Evolutionary conservation across 2,888 invertebrate genomes (phyloP), one percentile per base, ranked within the genome.

Genomic region (Phengaris alcon): DNA sequence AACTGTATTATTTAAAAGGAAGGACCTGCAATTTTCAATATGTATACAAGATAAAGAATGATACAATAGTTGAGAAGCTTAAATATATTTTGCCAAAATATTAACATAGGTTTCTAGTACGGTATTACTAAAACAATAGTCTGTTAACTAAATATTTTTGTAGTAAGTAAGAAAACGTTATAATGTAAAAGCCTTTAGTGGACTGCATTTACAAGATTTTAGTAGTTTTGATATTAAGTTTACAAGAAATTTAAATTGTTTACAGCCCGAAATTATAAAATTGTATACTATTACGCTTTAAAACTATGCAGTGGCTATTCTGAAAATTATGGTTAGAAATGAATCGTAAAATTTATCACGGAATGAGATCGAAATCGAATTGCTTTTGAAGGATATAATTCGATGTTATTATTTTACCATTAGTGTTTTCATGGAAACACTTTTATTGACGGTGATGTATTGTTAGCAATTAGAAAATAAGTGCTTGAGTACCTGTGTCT

Each of bases 401-500:
- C 13, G 72, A 54, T 10, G 72, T 44, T 72, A 72, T 72, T 72
- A 72, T 72, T 72, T 72, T 35, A 54, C 52, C 72, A 72, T 72
- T 72, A 54, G 72, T 72, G 72, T 35, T 54, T 72, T 72, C 72
- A 52, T 72, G n/a, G 72, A 72, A 72, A 72, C 72, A 54, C 54
- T 54, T 72, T 15, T 70, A 70, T 51, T 44, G 44, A 35, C 35
- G 64, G 64, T 64, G 64, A 12, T 64, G 59, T 59, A 59, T 22
- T 22, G 22, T 22, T 3, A 57, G 7, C 15, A 64, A 64, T 64
- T 35, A 64, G 35, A 64, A 35, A 64, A 12, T 64, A 48, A 68
- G 5, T 46, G 51, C 51, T 15, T 59, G 6, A 7, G 48, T 48
- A 22, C 22, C 22, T 22, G 48, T 8, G 8, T 59, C 15, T 12